Conservation (phyloP, 53 echinoderm and acorn worm species). For the Crossaster papposus region DNA sequence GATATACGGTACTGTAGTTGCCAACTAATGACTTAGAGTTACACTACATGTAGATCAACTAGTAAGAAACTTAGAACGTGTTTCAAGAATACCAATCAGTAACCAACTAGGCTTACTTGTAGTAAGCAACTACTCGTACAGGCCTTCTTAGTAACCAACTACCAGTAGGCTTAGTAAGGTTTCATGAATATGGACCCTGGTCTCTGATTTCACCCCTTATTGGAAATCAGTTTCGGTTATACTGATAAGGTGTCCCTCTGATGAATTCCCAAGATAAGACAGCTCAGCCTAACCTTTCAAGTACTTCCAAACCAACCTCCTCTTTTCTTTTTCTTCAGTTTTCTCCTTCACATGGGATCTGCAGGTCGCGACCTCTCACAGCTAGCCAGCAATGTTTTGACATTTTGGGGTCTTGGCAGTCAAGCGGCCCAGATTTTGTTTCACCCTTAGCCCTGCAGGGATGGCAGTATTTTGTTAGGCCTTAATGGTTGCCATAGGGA, state of each 20-base stretch:
- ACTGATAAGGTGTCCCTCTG: background rate
- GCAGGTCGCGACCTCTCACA: conserved; percentile 20
- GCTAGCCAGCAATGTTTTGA: conserved; percentile 24
- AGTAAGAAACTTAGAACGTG: no score
- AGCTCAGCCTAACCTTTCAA: background rate
- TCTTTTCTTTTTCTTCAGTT: background rate
- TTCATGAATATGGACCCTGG: no score
- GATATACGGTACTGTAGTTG: no score
- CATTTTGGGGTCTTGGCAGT: background rate
- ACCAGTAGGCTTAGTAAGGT: no score
- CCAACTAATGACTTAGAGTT: no score
- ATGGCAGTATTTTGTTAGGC: background rate
- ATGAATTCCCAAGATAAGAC: background rate
- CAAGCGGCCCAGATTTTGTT: no score
- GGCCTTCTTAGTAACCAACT: no score
- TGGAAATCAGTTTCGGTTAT: no score
- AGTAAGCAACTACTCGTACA: no score
- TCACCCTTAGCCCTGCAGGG: background rate
- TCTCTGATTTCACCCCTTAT: background rate
- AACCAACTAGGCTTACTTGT: no score
- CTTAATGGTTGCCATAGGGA: background rate
- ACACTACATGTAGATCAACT: no score
- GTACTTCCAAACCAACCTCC: background rate
- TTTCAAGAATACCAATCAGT: no score
- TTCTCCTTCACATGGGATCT: background rate